Conservation (phyloP, 2,113 vertebrate genomes). For the Leptodactylus fuscus region DNA sequence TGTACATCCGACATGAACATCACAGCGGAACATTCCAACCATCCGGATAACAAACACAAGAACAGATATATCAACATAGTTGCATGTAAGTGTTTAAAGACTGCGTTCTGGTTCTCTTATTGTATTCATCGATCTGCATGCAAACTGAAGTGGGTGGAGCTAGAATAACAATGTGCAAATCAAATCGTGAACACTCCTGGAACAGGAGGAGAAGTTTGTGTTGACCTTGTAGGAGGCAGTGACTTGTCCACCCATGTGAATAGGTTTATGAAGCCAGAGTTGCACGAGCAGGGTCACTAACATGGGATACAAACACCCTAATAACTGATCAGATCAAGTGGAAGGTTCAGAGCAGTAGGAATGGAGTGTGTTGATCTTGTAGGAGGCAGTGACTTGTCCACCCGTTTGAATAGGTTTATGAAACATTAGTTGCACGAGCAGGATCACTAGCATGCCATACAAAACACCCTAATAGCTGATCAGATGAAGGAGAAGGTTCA, state of each 20-base stretch:
- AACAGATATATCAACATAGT: constrained; percentile 99
- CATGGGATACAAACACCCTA: no score
- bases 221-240: not conserved
- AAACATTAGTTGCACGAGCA: not conserved
- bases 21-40: constrained; percentile 98
- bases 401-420: not conserved
- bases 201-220: not conserved
- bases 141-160: not conserved
- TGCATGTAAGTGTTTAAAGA: constrained; percentile 86
- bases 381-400: no score
- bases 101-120: not conserved
- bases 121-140: not conserved
- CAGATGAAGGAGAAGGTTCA: not conserved
- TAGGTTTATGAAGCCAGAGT: no score
- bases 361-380: not conserved
- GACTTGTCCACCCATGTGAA: not conserved
- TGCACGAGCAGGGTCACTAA: no score
- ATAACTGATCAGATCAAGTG: no score
- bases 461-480: no score
- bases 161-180: not conserved
- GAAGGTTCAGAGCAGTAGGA: not conserved
- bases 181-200: not conserved
- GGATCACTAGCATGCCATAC: no score
- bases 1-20: constrained; percentile 95
- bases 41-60: constrained; percentile 99